A percentile compares a stretch with the other conserved stretches of the same genome.
These are phyloP conservation scores for Conomelus anceps DNA, from an alignment of 2,888 invertebrate genomes.

Conservation along the genomic window DNA sequence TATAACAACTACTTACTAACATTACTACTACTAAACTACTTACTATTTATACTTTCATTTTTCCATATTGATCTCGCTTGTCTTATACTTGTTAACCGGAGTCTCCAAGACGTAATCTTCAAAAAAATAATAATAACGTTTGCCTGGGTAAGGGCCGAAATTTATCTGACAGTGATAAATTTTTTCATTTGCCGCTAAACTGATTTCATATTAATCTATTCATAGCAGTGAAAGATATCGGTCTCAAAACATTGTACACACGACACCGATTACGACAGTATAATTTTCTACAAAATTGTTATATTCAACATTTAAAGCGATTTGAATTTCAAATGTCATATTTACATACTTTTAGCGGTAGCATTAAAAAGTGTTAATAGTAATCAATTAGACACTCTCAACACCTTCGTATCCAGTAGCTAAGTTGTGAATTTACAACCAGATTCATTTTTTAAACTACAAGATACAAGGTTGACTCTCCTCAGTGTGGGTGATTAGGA, in stretches of 20 bases:
- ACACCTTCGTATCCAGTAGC: not conserved
- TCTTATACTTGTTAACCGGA: too few species aligned
- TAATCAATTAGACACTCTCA: not conserved
- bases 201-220: not conserved
- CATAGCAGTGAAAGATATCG: not conserved
- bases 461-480: not conserved
- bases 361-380: not conserved
- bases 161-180: not conserved
- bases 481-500: not conserved
- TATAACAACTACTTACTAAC: too few species aligned
- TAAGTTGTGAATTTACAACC: not conserved
- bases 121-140: too few species aligned
- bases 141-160: too few species aligned
- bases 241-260: not conserved
- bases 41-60: too few species aligned
- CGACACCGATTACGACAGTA: not conserved
- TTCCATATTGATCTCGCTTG: too few species aligned
- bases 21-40: too few species aligned
- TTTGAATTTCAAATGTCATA: not conserved
- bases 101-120: too few species aligned
- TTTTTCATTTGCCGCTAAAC: not conserved
- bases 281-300: not conserved
- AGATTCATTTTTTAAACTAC: not conserved
- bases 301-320: not conserved
- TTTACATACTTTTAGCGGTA: not conserved